A percentile compares a stretch with the other conserved stretches of the same genome.
Evolutionary conservation across 2,888 invertebrate genomes (phyloP).

Genomic region (Brachypalpus laphriformis): DNA sequence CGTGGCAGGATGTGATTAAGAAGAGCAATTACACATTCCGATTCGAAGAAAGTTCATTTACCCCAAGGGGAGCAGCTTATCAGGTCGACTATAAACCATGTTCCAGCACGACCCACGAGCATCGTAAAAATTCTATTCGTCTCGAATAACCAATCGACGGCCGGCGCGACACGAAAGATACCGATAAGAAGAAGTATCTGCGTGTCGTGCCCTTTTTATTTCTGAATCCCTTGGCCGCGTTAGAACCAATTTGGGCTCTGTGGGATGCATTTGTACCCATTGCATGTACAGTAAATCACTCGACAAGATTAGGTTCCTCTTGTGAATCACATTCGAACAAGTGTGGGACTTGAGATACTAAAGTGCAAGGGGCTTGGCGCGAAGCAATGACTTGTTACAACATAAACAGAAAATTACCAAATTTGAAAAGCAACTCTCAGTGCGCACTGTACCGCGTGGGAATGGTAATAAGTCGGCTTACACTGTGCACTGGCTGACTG

Average conservation of each 20-base stretch:
- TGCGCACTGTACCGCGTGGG: constrained; percentile 39
- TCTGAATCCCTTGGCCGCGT: neutral
- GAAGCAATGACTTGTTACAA: constrained; percentile 4
- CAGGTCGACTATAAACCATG: constrained; percentile 20
- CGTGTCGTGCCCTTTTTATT: constrained; percentile 14
- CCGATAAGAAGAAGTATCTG: neutral
- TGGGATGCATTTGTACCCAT: constrained; percentile 36
- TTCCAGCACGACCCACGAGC: constrained; percentile 10
- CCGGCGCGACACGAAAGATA: neutral
- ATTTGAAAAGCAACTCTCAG: neutral
- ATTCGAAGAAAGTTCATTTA: constrained; percentile 33
- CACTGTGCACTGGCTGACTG: constrained; percentile 26
- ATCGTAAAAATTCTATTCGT: constrained; percentile 28
- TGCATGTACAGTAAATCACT: too few species aligned
- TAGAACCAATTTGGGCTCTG: constrained; percentile 7
- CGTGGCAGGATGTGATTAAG: constrained; percentile 22
- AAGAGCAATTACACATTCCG: constrained; percentile 4
- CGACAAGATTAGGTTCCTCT: constrained; percentile 20
- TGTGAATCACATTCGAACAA: constrained; percentile 51
- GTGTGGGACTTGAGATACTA: constrained; percentile 52
- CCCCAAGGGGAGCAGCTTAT: constrained; percentile 19
- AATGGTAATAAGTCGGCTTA: constrained; percentile 31
- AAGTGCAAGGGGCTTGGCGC: constrained; percentile 33
- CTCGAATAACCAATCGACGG: constrained; percentile 11
- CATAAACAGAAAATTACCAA: constrained; percentile 20